Evolutionary conservation across 2,888 invertebrate species (phyloP).

Genomic region (Spicauda simplicius): DNA sequence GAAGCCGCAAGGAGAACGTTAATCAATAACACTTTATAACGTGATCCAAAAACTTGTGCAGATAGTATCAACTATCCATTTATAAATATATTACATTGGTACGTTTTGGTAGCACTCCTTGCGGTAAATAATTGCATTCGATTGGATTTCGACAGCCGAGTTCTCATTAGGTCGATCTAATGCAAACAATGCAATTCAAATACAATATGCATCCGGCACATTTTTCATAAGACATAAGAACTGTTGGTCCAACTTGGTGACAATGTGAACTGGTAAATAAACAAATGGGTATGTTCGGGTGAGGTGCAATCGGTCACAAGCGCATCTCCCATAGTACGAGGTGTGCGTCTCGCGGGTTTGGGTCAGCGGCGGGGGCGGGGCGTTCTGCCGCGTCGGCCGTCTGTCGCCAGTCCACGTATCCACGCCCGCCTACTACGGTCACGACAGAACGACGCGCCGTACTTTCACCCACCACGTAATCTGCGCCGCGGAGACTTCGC

Average conservation of each 20-base stretch:
- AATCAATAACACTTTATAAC: not conserved
- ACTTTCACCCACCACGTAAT: slow-evolving; percentile 72
- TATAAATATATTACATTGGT: no score
- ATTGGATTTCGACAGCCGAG: slow-evolving; percentile 15
- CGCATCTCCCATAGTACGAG: slow-evolving; percentile 94
- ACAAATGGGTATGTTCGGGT: not conserved
- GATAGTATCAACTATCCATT: no score
- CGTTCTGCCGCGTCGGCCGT: slow-evolving; percentile 87
- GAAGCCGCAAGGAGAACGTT: not conserved
- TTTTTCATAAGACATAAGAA: no score
- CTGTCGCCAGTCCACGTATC: slow-evolving; percentile 94
- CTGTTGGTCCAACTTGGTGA: no score
- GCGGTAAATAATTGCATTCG: not conserved
- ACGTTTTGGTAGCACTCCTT: not conserved
- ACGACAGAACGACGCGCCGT: slow-evolving; percentile 90
- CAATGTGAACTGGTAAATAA: no score
- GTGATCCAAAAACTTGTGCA: no score
- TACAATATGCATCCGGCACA: no score
- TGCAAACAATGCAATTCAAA: no score
- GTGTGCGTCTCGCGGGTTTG: slow-evolving; percentile 94
- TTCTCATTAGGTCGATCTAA: no score
- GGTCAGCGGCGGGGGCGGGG: slow-evolving; percentile 84
- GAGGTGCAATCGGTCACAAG: slow-evolving; percentile 63
- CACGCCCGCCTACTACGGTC: slow-evolving; percentile 94
- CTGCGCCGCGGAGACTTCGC: slow-evolving; percentile 71